Evolutionary conservation across 2,113 vertebrate genomes (phyloP), one percentile per base, ranked within the genome.

Genomic region (Ailurus styani): DNA sequence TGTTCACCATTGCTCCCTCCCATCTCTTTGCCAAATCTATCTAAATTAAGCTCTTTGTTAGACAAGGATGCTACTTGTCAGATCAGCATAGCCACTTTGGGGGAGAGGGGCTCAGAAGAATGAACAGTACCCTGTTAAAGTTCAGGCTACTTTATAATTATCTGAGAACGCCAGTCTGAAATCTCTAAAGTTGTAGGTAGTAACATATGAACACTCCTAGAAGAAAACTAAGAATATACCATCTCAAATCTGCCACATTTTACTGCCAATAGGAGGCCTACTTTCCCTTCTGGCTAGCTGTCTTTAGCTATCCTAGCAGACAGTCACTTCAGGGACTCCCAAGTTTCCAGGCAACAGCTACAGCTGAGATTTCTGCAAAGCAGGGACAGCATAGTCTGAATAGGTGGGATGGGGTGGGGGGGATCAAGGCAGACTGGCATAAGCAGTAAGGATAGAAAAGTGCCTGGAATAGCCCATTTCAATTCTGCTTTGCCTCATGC

Each of bases 291-390:
- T 93, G 86, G 96, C 66, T 96, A 83, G 90, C 85, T 96, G 89
- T 97, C 78, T 93, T 91, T 95, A 98, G 87, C 87, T 91, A 64
- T 87, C 60, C 27, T 37, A 91, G 60, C 62, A 95, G 95, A 95
- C n/a, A 62, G 73, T 87, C 57, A 77, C 92, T 96, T 93, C 88
- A 96, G 94, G 84, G 94, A 90, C 87, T 96, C 64, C 47, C 77
- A 94, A 88, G 92, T 98, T 98, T 96, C 96, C 42, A 96, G 87
- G 97, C 96, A 98, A 97, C 96, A 97, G 95, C 77, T 97, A 96
- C 7, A 93, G 50, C 81, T 92, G 66, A 93, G 92, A 95, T 95
- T 98, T 93, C 84, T 97, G 79, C 82, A 95, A 93, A 96, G 68
- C 31, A 90, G 87, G 34, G 55, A 85, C 66, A 93, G 81, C 84